Conservation (phyloP, 2,888 invertebrate genomes). For the Andrena haemorrhoa region DNA sequence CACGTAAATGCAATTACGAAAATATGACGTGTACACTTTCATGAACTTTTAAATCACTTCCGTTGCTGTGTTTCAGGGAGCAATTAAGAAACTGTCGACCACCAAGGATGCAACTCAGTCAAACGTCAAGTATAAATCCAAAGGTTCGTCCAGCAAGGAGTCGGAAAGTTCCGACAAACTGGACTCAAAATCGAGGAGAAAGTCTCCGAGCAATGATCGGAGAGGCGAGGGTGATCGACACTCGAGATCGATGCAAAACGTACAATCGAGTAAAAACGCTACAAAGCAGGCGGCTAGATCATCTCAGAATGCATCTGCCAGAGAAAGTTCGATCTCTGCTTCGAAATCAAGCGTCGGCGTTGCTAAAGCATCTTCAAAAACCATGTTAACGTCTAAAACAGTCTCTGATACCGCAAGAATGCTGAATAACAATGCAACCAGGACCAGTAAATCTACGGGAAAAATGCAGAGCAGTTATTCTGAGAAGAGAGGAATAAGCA, state of each 20-base stretch:
- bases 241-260: conserved; percentile 25
- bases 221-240: conserved; percentile 39
- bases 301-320: conserved; percentile 25
- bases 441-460: conserved; percentile 43
- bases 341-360: conserved; percentile 34
- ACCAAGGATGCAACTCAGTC: conserved; percentile 50
- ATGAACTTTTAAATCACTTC: neutral
- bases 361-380: conserved; percentile 22
- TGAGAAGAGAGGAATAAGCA: conserved; percentile 79
- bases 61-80: conserved; percentile 58
- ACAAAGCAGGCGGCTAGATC: conserved; percentile 24
- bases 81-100: conserved; percentile 66
- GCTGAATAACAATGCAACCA: conserved; percentile 19
- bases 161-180: conserved; percentile 30
- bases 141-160: conserved; percentile 26
- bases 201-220: conserved; percentile 31
- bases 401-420: conserved; percentile 36
- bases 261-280: conserved; percentile 28
- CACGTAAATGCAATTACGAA: conserved; percentile 17
- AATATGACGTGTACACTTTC: neutral
- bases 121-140: conserved; percentile 34
- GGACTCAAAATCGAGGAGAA: conserved; percentile 34
- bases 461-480: conserved; percentile 59
- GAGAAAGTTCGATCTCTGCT: conserved; percentile 29
- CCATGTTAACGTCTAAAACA: conserved; percentile 32